Base-by-base conservation (phyloP, 2,113 vertebrate species). In the Rhabdornis inornatus region DNA sequence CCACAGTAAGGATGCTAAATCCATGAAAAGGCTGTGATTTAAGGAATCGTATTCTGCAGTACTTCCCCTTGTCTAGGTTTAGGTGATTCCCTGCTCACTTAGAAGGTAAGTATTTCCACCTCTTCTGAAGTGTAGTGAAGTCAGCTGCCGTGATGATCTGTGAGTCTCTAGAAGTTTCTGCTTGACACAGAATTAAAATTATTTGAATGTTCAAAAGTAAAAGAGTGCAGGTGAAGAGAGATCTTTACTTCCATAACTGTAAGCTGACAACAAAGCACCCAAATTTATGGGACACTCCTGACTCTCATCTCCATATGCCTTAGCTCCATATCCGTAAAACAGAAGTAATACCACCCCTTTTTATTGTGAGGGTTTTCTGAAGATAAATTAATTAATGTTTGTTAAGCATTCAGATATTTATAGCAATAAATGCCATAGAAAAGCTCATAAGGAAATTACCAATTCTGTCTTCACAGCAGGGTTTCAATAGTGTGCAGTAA, bases 401-500 rank as follows among this genome's bases (percentile, higher is more conserved):
- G 95, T 94, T 95, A 96, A 94, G 95, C 93, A 88, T 91, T 95
- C 82, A 66, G 91, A 95, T 96, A 96, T 96, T 97, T 96, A 96
- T 96, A 96, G 95, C 82, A 95, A 76, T 95, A 95, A 96, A 84
- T 94, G 94, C 94, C 91, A 94, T 92, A 95, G 94, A 94, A 96
- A 97, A 96, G 93, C 96, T 96, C 95, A 95, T 83, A 96, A 94
- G 96, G 96, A 96, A 97, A 96, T 95, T 95, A 95, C 96, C 93
- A 96, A 96, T 97, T 96, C 95, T 97, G 96, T 96, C 95, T 96
- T 95, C 94, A 95, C 95, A 97, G 95, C 95, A 66, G 95, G 93
- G 94, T 96, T 97, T 95, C 94, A 97, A 80, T 93, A 97, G 87
- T 87, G 91, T 95, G 96, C 93, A 83, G 95, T 95, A 97, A 97